Base-by-base conservation (phyloP, 1,140 invertebrate species). In the Aphelenchoides besseyi region DNA sequence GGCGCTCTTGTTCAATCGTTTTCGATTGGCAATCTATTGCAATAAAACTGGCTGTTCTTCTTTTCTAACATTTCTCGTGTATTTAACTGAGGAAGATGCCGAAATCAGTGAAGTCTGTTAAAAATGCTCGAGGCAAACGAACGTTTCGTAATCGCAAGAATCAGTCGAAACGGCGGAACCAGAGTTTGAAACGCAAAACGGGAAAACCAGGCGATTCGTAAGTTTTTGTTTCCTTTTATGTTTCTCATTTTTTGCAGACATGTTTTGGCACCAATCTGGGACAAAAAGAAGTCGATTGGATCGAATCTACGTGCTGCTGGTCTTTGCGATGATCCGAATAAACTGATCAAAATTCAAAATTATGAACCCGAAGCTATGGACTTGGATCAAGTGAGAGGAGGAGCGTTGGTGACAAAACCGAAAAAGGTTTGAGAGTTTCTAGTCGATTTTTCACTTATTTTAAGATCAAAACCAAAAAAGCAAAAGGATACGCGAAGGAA, bases 401-500 rank as follows among this genome's bases (percentile, higher is more conserved):
- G 18, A 8, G 18, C 5, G 5, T 8, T 59, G 5, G 5, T 16
- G 5, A 23, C 5, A 23, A 59, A 59, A 33, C 55, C 55, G 55
- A 18, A 59, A 59, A 59, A 59, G 55, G 18, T 48, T 48, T 23
- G 41, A n/a, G n/a, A n/a, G n/a, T n/a, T 48, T 48, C 41, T 48
- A 12, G 12, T 23, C 41, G 41, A 12, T 48, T 48, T 48, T 48
- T 23, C 41, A 12, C 12, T 23, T 48, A 48, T 48, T 48, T 59
- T 28, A 8, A 59, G 55, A 59, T 59, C 18, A 5, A 18, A 33
- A 59, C 55, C 5, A 59, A 59, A 23, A 59, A 59, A 23, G 55
- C 55, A 5, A 59, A 59, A 59, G 55, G 55, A 8, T 59, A 59
- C 55, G 55, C 55, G 5, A 59, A 59, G 55, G 55, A 59, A 33